Base-by-base conservation (phyloP, 1,140 invertebrate genomes). In the Neoseiulus cucumeris region DNA sequence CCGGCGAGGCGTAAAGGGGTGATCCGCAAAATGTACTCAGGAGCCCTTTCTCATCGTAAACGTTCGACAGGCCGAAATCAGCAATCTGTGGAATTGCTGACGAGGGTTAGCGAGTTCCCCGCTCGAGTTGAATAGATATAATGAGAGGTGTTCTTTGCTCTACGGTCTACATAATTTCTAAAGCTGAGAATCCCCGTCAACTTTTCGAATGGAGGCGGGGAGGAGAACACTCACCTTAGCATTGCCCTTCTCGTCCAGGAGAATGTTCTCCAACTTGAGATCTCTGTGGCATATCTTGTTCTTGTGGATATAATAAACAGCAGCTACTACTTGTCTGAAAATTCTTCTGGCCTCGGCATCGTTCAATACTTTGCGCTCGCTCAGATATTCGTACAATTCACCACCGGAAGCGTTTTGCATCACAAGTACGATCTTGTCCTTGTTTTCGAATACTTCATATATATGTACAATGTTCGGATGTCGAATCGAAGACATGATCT, bases 391-490 rank as follows among this genome's bases (percentile, higher is more conserved):
- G 73, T 98, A 99, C 1, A 99, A 79, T 79, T 99, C 95, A 67
- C 95, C 95, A 55, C 94, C 94, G 66, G 88, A 87, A 55, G 94
- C 95, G 76, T 96, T 98, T 78, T 99, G 95, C 94, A 98, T 98
- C 7, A 98, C 94, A 55, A 98, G 80, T 67, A 98, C 93, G 82
- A 98, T 98, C 80, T 96, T 95, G 76, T 97, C 92, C 71, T 88
- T 85, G 79, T 96, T 97, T 80, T 98, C 93, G 80, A 97, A 97
- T 69, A 98, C 93, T 89, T 97, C 93, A 78, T 93, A 91, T 75
- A 98, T 96, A 76, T 96, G 91, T 76, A 97, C 93, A 74, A 98
- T 98, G 75, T 98, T 93, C 6, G 92, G 93, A 83, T 98, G 95
- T 72, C 89, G 85, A 18, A 98, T 89, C 59, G 89, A 93, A 65